Conservation (phyloP, 2,888 invertebrate species). For the Rhingia campestris region DNA sequence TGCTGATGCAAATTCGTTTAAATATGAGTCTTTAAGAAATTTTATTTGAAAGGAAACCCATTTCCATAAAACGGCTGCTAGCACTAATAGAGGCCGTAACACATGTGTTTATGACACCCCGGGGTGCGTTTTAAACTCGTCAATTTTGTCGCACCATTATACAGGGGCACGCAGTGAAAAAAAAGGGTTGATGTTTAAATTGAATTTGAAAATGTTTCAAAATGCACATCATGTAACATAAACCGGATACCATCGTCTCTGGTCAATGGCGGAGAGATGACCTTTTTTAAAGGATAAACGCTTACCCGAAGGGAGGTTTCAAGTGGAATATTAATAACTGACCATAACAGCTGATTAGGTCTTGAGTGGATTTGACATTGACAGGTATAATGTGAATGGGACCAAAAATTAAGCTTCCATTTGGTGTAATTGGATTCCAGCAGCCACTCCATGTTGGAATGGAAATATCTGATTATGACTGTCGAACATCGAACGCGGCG, state of each 20-base stretch:
- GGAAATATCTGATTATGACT: not conserved
- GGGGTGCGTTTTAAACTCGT: slow-evolving; percentile 60
- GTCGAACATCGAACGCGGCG: not conserved
- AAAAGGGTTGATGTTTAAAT: slow-evolving; percentile 60
- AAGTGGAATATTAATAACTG: slow-evolving; percentile 29
- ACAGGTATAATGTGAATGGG: not conserved
- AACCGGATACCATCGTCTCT: slow-evolving; percentile 66
- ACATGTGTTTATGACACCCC: slow-evolving; percentile 71
- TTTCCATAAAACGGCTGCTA: slow-evolving; percentile 23
- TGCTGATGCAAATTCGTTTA: slow-evolving; percentile 58
- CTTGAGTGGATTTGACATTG: slow-evolving; percentile 16
- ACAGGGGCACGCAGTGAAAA: not conserved
- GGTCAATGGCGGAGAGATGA: slow-evolving; percentile 30
- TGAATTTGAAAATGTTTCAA: slow-evolving; percentile 25
- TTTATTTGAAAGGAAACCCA: slow-evolving; percentile 11
- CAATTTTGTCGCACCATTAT: slow-evolving; percentile 48
- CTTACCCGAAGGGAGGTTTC: slow-evolving; percentile 14
- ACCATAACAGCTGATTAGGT: slow-evolving; percentile 53
- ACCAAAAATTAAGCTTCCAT: not conserved
- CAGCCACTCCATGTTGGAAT: not conserved
- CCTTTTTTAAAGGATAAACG: slow-evolving; percentile 48
- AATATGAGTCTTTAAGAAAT: slow-evolving; percentile 14
- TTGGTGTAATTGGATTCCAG: not conserved
- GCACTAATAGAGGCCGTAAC: slow-evolving; percentile 33
- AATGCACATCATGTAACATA: slow-evolving; percentile 43